phyloP scores from a whole-genome alignment of 2,797 vertebrate species.

The Gadopsis bispinosus region DNA sequence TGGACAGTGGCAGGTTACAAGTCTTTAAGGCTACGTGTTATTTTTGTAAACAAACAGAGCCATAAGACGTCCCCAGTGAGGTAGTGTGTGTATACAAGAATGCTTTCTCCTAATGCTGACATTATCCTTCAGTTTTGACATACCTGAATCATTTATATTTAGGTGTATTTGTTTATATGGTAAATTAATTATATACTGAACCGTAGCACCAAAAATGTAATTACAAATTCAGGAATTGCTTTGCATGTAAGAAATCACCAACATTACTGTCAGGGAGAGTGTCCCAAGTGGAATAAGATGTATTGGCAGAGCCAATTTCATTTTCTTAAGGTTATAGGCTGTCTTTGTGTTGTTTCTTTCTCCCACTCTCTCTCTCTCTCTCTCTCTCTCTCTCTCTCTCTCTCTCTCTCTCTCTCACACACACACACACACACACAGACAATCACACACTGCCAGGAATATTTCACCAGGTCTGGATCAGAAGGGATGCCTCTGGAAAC shows the following conservation, averaged over 20 bases:
- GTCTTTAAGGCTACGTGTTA: background rate
- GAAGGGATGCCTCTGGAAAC: constrained; percentile 74
- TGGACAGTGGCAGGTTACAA: background rate
- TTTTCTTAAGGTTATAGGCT: background rate
- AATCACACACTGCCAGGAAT: constrained; percentile 55
- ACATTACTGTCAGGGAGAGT: background rate
- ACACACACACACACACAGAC: background rate
- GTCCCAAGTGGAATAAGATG: background rate
- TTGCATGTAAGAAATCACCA: background rate
- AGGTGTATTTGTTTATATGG: background rate
- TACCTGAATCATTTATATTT: background rate
- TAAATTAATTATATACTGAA: background rate
- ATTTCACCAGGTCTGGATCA: constrained; percentile 76
- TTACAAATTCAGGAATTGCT: background rate
- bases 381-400: background rate
- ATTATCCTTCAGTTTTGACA: background rate
- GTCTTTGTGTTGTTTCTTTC: background rate
- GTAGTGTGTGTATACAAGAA: background rate
- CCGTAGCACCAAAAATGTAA: background rate
- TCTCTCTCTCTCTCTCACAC: constrained; percentile 1
- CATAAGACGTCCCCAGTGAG: background rate
- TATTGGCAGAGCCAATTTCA: background rate
- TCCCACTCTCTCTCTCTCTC: background rate
- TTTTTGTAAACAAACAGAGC: constrained; percentile 15
- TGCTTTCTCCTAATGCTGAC: background rate